Conservation (phyloP, 2,888 invertebrate genomes). For the Argynnis bischoffii region DNA sequence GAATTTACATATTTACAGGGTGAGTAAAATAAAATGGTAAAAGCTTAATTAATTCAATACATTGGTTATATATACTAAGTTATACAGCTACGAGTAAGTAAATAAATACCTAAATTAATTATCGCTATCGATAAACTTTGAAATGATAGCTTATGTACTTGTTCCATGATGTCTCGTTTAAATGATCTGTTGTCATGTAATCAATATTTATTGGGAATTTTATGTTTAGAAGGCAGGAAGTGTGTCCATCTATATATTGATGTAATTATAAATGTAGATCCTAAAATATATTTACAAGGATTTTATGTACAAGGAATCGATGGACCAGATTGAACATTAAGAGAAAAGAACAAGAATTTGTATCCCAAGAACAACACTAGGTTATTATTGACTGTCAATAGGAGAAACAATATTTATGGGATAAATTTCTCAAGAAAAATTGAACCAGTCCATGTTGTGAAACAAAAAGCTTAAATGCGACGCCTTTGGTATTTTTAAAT, state of each 20-base stretch:
- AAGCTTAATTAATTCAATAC: constrained; percentile 56
- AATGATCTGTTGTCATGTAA: constrained; percentile 20
- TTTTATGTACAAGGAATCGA: constrained; percentile 34
- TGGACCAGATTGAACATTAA: constrained; percentile 11
- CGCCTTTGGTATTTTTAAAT: constrained; percentile 28
- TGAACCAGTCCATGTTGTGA: constrained; percentile 2
- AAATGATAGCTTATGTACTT: constrained; percentile 41
- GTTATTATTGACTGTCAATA: not conserved
- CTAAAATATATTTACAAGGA: constrained; percentile 40
- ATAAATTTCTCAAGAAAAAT: not conserved
- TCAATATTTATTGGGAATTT: constrained; percentile 31
- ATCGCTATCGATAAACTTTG: constrained; percentile 46
- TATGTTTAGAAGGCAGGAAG: constrained; percentile 6
- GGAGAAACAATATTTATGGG: not conserved
- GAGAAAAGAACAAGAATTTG: not conserved
- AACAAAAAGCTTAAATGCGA: constrained; percentile 24
- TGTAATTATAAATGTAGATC: constrained; percentile 30
- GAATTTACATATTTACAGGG: constrained; percentile 81
- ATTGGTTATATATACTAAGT: constrained; percentile 47
- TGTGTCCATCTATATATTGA: constrained; percentile 8
- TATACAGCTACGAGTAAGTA: constrained; percentile 58
- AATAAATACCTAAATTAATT: constrained; percentile 60
- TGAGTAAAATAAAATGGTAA: constrained; percentile 71
- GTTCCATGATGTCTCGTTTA: constrained; percentile 16
- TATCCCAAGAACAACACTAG: not conserved